These are phyloP conservation scores for Schizopygopsis pylzovi DNA, from an alignment of 2,797 vertebrate genomes.

Conservation along the genomic window DNA sequence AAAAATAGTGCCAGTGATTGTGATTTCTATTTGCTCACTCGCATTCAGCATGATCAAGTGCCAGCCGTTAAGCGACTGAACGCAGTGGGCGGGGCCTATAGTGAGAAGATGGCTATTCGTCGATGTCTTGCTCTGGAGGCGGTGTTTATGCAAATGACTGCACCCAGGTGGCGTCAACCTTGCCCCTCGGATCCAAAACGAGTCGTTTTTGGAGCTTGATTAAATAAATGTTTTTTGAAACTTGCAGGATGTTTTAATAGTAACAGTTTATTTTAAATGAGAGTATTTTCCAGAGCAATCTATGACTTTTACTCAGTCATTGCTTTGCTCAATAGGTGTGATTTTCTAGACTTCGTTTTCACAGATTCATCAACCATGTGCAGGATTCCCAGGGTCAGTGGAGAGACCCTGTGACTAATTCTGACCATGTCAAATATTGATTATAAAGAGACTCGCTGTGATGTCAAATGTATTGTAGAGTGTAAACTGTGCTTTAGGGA, in stretches of 20 bases:
- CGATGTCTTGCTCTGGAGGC: too few species aligned
- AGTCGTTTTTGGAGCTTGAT: neutral
- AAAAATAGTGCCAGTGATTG: too few species aligned
- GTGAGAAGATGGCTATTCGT: too few species aligned
- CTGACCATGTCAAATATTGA: slow-evolving; percentile 34
- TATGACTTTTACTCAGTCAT: neutral
- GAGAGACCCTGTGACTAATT: slow-evolving; percentile 2
- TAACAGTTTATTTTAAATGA: neutral
- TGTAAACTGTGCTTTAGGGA: slow-evolving; percentile 4
- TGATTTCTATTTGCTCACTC: too few species aligned
- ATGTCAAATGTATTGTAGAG: neutral
- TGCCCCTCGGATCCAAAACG: too few species aligned
- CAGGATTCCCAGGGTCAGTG: slow-evolving; percentile 7
- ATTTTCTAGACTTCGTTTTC: neutral
- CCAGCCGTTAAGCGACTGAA: too few species aligned
- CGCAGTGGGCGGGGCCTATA: too few species aligned
- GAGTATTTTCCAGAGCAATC: neutral
- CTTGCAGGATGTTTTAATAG: neutral
- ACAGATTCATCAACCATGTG: neutral
- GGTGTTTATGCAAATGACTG: too few species aligned
- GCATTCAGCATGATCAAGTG: too few species aligned
- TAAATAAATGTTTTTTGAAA: neutral
- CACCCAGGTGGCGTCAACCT: too few species aligned
- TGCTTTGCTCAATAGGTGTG: neutral
- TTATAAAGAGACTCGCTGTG: neutral